Base-by-base conservation (phyloP, 2,888 invertebrate genomes). In the Abrostola triplasia region DNA sequence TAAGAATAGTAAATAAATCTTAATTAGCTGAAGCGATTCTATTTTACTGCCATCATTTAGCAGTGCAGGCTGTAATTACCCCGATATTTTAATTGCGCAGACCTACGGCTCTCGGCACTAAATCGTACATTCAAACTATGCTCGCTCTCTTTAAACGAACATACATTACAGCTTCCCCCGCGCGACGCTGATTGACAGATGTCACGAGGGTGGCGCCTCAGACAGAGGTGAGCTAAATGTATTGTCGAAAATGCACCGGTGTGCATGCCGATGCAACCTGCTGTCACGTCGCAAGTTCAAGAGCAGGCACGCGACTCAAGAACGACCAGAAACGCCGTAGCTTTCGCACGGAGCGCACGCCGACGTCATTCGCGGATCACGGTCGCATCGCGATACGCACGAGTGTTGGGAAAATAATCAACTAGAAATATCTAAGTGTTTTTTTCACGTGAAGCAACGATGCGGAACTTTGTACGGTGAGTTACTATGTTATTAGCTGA, bases 401-500 rank as follows among this genome's bases (percentile, higher is more conserved):
- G 84, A 83, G 79, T 79, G 79, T 84, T 82, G 63, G 63, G 79
- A 83, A 70, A 76, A 81, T 78, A 82, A 80, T 79, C 62, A 56
- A 74, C 59, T 53, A 70, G 61, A 76, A 81, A 80, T 82, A 83
- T 82, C 73, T 64, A 80, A 84, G 82, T 84, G 81, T 65, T 75
- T 69, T 81, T 83, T 81, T 67, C 66, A 72, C 74, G 65, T 67
- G 58, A 79, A 76, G 73, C 84, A 84, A 84, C 85, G 79, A 94
- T 94, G 93, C 89, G 91, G 90, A 92, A 91, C 85, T 74, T 90
- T 65, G 69, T 92, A 84, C 80, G 93, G 93, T 94, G 76, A 91
- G 93, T 88, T 78, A 79, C 59, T 52, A 70, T 77, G 71, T 74
- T 76, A 70, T 76, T 76, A 79, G 64, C 69, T 73, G 65, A 78